Evolutionary conservation across 1,140 invertebrate genomes (phyloP), one percentile per base, ranked within the genome.

Genomic region (Neodiprion pinetum): DNA sequence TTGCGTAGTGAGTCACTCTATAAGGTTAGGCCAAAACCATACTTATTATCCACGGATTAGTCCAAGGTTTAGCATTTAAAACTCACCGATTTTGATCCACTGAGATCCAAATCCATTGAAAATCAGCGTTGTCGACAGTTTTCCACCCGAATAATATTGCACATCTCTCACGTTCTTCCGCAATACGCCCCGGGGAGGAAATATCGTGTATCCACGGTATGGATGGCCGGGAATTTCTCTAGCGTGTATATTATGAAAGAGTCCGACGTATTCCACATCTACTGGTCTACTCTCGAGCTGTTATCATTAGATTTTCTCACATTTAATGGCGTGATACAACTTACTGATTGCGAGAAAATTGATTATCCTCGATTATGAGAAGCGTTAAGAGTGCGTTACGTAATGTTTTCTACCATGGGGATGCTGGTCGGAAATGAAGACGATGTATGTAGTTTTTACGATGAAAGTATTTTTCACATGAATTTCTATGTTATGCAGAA

Each of bases 81-180:
- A 89, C 87, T 90, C 86, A 21, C 93, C 96, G 95, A 98, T 97
- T 68, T 94, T 92, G 40, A 91, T 83, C 96, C 96, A 98, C 81
- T 98, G 96, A 0, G 94, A 94, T 8, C 96, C 96, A 94, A 98
- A 96, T 70, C 96, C 96, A 76, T 96, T 94, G 87, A 96, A 98
- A 10, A 98, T 92, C 87, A 95, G 96, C 91, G 95, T 97, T 0
- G 98, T 88, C 17, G 95, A 95, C 77, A 92, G 86, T 73, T 89
- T 89, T 7, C 90, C 87, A 1, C 91, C 92, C 0, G 90, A 85
- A 82, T 90, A 93, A 83, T 92, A 90, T 70, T 91, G 87, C 12
- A 91, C 86, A 66, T 91, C 89, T 73, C 86, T 87, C 1, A 84
- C 80, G 9, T 89, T 61, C 0, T 85, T 78, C 1, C 89, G 85